A percentile compares a stretch with the other conserved stretches of the same genome.
Evolutionary conservation across 2,888 invertebrate species (phyloP).

Genomic region (Conchocele bisecta): DNA sequence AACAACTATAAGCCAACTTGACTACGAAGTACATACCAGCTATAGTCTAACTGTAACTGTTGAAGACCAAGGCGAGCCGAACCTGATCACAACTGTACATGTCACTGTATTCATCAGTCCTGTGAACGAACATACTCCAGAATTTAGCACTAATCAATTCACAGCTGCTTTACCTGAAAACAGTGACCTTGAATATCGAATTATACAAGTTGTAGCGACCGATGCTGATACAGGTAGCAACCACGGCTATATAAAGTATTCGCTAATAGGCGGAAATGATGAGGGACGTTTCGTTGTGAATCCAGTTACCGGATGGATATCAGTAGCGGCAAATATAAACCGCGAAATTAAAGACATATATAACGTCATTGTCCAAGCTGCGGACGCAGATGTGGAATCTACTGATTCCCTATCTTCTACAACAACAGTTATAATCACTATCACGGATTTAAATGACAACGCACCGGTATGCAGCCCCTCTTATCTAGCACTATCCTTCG

Average conservation of each 20-base stretch:
- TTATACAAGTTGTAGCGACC: slow-evolving; percentile 51
- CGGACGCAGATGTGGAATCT: slow-evolving; percentile 56
- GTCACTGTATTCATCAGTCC: slow-evolving; percentile 53
- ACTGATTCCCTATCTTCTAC: slow-evolving; percentile 84
- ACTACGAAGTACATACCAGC: slow-evolving; percentile 66
- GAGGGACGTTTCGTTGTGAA: slow-evolving; percentile 44
- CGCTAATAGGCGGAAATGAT: slow-evolving; percentile 40
- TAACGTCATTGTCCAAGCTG: slow-evolving; percentile 38
- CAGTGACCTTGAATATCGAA: slow-evolving; percentile 25
- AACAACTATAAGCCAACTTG: slow-evolving; percentile 48
- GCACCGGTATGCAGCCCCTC: slow-evolving; percentile 61
- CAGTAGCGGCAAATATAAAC: slow-evolving; percentile 43
- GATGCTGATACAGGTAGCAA: slow-evolving; percentile 61
- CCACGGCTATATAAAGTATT: slow-evolving; percentile 35
- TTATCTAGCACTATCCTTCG: slow-evolving; percentile 52
- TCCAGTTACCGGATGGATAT: slow-evolving; percentile 45
- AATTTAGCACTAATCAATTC: slow-evolving; percentile 48
- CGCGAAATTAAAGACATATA: slow-evolving; percentile 40
- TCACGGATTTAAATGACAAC: slow-evolving; percentile 92
- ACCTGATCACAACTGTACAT: slow-evolving; percentile 33
- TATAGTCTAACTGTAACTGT: slow-evolving; percentile 60
- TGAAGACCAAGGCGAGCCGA: slow-evolving; percentile 61
- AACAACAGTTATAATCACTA: slow-evolving; percentile 91
- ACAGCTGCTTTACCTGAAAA: slow-evolving; percentile 61
- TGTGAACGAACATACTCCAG: slow-evolving; percentile 66